Base-by-base conservation (phyloP, 2,888 invertebrate species). In the Tetragonula carbonaria region DNA sequence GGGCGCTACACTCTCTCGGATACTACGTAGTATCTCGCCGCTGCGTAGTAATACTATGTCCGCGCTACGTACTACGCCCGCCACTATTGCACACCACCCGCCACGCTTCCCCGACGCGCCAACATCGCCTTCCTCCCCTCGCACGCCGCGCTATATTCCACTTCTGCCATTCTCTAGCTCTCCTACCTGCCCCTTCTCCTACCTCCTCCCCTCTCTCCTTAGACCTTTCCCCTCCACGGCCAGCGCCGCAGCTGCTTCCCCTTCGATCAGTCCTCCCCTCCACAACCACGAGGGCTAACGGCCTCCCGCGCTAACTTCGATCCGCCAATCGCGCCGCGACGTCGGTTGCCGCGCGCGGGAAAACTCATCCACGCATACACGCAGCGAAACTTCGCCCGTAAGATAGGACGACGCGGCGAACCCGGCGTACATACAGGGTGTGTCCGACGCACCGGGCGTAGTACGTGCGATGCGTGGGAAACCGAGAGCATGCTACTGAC, bases 311-410 rank as follows among this genome's bases (percentile, higher is more conserved):
- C 88, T 86, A 85, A 87, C 87, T 85, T 86, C 87, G 86, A 84
- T 84, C 90, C 86, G 70, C 92, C 92, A 92, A 92, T 92, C 74
- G 86, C 70, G 79, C 68, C 67, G 67, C 63, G 73, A 82, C 84
- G 85, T 80, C 87, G 83, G 87, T 93, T 93, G 91, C 88, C 93
- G 93, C 93, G 93, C 93, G 93, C 92, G 93, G 93, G 93, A 92
- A 93, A 92, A 92, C 90, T 86, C 80, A 79, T 80, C 80, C 78
- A 85, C 90, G 81, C 87, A 82, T 72, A 88, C 87, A 84, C 87
- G 82, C 85, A 78, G 38, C 74, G 65, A 65, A 55, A 73, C 57
- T 67, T 72, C 74, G 28, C 73, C 45, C 75, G 83, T 70, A 67
- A 80, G 85, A 71, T 74, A 74, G 70, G 23, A 57, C 76, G 80